These are phyloP conservation scores for Elanoides forficatus DNA, from an alignment of 2,113 vertebrate species.

Conservation along the genomic window DNA sequence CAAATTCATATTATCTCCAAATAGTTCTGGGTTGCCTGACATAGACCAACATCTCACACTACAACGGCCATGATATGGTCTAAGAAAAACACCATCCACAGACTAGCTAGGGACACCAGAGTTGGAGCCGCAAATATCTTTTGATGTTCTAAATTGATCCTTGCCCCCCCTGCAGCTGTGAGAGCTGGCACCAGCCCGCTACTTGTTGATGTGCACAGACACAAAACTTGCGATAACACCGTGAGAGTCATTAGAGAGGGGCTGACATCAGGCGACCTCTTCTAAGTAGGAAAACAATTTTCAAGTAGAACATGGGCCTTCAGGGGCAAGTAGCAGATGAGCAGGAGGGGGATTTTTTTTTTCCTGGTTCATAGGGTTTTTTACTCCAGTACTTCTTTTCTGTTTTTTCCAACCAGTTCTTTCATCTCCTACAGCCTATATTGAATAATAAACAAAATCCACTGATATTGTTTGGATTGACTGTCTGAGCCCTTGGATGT, in stretches of 20 bases:
- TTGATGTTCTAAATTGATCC: not conserved
- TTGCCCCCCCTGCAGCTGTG: not conserved
- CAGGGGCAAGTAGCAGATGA: not conserved
- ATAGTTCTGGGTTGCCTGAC: not conserved
- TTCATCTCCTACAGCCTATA: not conserved
- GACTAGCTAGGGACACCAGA: not conserved
- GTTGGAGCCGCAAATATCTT: not conserved
- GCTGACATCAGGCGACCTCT: not conserved
- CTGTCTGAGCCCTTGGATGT: not conserved
- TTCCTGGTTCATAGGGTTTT: not conserved
- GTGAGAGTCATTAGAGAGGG: not conserved
- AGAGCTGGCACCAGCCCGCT: not conserved
- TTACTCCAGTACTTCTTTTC: not conserved
- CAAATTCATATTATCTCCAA: not conserved
- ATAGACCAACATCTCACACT: not conserved
- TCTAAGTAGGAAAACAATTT: not conserved
- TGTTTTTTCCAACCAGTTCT: not conserved
- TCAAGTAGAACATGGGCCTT: not conserved
- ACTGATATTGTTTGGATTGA: not conserved
- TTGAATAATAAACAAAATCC: not conserved
- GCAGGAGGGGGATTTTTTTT: not conserved
- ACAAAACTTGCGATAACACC: not conserved
- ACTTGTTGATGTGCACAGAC: not conserved
- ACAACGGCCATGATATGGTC: accelerated
- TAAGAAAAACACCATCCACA: not conserved